Evolutionary conservation across 2,888 invertebrate species (phyloP), one percentile per base, ranked within the genome.

Genomic region (Drosophila aldrichi): DNA sequence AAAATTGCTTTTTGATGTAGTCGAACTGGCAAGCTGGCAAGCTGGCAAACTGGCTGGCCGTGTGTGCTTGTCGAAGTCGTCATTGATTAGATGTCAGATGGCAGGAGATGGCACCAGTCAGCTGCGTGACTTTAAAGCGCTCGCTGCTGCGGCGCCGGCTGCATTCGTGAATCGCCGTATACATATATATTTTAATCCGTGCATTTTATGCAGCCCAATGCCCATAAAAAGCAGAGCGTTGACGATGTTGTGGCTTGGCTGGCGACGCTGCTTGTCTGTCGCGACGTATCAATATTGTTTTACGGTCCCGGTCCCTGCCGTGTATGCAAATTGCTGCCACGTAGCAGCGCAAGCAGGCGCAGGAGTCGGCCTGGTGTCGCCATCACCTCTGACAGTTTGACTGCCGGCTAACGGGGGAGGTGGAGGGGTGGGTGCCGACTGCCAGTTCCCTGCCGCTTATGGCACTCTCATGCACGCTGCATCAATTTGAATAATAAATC

Each of bases 1-100:
- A 77, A 86, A 86, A 88, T 86, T 88, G 86, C 80, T 88, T 86
- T 86, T 86, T 80, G 88, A 86, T 86, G 86, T 87, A 83, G 72
- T 86, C 77, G 76, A 73, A 74, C 75, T 79, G 70, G 32, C 32
- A 16, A 38, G 6, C 36, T 77, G 71, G 66, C 74, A 36, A 36
- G 14, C 36, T 79, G 70, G 66, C 75, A 36, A 14, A 10, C 36
- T 79, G 71, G 64, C 74, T 66, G 65, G 48, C 69, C 71, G 49
- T 41, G 46, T 60, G 34, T 57, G 62, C 55, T 46, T 63, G 51
- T 61, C 51, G 68, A 65, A 57, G 54, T 52, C 68, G 63, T 67
- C 77, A 77, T 79, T 64, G 82, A 77, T 69, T 70, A 44, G 58
- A 12, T 36, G 34, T 9, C 48, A 48, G 56, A 32, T 52, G 32